A percentile compares a stretch with the other conserved stretches of the same genome.
Evolutionary conservation across 2,797 vertebrate species (phyloP).

Genomic region (Sebastes diaconus): DNA sequence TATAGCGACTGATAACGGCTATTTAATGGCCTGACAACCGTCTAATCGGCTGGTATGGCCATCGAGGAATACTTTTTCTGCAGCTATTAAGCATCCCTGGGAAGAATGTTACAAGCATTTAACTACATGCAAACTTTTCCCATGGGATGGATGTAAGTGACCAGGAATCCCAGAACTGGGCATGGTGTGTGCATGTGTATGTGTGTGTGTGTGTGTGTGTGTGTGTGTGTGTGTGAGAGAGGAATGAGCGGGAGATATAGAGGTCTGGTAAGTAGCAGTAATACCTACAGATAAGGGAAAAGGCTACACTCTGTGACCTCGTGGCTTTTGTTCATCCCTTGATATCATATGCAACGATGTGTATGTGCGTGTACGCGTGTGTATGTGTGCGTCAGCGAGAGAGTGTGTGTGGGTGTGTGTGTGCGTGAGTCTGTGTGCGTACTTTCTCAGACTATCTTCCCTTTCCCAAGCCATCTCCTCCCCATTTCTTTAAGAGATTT

Average conservation of each 20-base stretch:
- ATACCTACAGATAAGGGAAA: conserved; percentile 24
- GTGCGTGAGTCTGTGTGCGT: conserved; percentile 4
- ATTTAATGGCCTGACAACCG: too few species aligned
- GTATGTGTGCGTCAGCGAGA: background rate
- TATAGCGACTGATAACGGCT: too few species aligned
- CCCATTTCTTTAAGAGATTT: conserved; percentile 66
- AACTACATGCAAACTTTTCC: conserved; percentile 32
- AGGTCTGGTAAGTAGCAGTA: conserved; percentile 14
- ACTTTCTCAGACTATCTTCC: conserved; percentile 54
- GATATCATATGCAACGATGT: background rate
- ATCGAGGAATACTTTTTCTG: background rate
- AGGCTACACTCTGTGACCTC: background rate
- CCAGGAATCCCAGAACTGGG: background rate
- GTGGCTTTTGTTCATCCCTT: conserved; percentile 9
- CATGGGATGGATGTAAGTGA: conserved; percentile 19
- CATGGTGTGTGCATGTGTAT: background rate
- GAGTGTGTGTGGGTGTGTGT: background rate
- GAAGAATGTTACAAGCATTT: conserved; percentile 35
- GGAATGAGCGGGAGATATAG: background rate
- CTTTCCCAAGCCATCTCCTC: conserved; percentile 63
- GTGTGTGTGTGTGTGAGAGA: background rate
- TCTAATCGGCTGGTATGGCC: too few species aligned
- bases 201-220: background rate
- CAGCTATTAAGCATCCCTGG: background rate
- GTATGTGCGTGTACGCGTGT: background rate